Evolutionary conservation across 2,797 vertebrate genomes (phyloP).

Genomic region (Pipistrellus pygmaeus): DNA sequence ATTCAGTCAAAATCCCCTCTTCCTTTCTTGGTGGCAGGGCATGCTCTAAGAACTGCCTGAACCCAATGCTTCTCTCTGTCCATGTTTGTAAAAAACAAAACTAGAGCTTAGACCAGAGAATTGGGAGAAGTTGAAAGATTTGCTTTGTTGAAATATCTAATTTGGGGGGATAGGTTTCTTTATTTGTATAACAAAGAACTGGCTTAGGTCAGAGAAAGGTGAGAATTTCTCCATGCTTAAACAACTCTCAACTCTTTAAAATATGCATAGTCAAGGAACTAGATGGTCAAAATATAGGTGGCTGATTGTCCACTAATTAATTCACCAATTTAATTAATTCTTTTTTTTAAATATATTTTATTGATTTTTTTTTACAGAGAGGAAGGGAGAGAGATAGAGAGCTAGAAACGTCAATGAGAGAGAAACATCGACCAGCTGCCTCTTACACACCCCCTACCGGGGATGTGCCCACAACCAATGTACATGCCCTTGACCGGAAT

Average conservation of each 20-base stretch:
- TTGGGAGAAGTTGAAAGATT: neutral
- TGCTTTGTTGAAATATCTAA: neutral
- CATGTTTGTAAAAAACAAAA: neutral
- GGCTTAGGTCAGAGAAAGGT: neutral
- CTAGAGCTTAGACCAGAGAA: neutral
- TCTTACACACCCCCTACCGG: no score
- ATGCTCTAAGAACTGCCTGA: neutral
- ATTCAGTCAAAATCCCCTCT: neutral
- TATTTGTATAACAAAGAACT: neutral
- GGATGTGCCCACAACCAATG: no score
- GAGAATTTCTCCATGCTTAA: neutral
- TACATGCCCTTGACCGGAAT: no score
- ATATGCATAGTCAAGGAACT: neutral
- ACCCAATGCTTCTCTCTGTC: neutral
- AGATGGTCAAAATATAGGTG: neutral
- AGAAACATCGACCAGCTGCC: no score
- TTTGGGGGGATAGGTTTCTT: neutral
- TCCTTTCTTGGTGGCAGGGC: neutral
- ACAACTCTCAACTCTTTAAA: neutral
- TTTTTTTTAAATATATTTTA: neutral
- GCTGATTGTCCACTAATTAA: neutral
- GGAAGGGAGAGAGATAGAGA: no score
- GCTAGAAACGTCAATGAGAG: no score
- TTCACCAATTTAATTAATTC: constrained; percentile 21
- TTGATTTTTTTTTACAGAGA: no score